Percentiles rank a stretch among this genome's conserved stretches.
Conservation (phyloP, 1,140 invertebrate species). For the Drosophila carrolli region DNA sequence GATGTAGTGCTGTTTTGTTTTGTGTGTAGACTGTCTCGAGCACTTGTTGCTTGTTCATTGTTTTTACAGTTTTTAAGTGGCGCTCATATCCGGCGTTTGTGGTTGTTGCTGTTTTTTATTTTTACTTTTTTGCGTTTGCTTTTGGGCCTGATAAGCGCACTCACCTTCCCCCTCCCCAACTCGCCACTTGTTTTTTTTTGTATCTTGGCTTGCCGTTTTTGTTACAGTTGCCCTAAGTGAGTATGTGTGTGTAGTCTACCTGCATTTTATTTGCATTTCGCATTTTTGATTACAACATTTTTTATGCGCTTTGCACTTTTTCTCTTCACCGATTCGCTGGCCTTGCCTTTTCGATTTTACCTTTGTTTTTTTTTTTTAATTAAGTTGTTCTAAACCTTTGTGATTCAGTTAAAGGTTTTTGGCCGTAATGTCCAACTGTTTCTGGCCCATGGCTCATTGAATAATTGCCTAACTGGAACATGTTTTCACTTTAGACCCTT, state of each 20-base stretch:
- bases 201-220: conserved; percentile 24
- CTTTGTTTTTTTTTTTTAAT: conserved; percentile 11
- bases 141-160: conserved; percentile 55
- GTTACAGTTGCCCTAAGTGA: conserved; percentile 34
- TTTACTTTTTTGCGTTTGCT: conserved; percentile 41
- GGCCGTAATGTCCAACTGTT: conserved; percentile 47
- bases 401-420: conserved; percentile 31
- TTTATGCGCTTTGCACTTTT: background rate
- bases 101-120: conserved; percentile 37
- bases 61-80: conserved; percentile 82
- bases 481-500: conserved; percentile 6
- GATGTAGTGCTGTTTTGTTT: background rate
- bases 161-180: conserved; percentile 34
- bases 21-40: conserved; percentile 22
- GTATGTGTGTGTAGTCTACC: conserved; percentile 10
- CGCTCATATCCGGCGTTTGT: conserved; percentile 78
- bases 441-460: conserved; percentile 39
- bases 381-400: conserved; percentile 16
- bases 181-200: conserved; percentile 17
- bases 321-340: conserved; percentile 6
- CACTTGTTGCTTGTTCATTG: conserved; percentile 75
- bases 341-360: conserved; percentile 13
- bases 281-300: conserved; percentile 31
- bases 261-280: conserved; percentile 54
- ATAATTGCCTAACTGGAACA: conserved; percentile 13